Evolutionary conservation across 2,888 invertebrate genomes (phyloP).

Genomic region (Phragmatobia fuliginosa): DNA sequence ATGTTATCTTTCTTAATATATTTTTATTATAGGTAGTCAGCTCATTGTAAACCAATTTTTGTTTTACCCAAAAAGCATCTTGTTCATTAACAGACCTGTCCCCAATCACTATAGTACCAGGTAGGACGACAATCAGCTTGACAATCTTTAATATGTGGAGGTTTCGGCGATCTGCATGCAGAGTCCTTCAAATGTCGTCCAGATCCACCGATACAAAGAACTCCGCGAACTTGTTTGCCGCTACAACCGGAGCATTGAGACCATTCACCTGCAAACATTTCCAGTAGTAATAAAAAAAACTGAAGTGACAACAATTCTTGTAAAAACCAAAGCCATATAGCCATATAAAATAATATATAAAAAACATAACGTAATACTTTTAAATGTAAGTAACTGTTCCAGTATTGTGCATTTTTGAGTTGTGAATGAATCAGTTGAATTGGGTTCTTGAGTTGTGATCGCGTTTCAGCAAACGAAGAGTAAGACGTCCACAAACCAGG

Average conservation of each 20-base stretch:
- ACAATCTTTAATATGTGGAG: conserved; percentile 89
- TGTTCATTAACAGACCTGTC: conserved; percentile 80
- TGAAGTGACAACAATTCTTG: too few species aligned
- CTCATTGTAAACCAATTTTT: neutral
- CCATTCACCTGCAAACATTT: conserved; percentile 73
- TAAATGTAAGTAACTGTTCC: too few species aligned
- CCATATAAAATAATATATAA: too few species aligned
- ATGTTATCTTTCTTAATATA: neutral
- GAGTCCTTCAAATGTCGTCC: conserved; percentile 86
- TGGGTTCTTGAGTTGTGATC: too few species aligned
- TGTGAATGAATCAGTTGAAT: too few species aligned
- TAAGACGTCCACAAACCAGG: too few species aligned
- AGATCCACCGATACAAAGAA: conserved; percentile 88
- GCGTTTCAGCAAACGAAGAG: too few species aligned
- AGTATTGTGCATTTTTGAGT: too few species aligned
- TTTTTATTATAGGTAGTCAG: too few species aligned
- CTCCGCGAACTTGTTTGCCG: conserved; percentile 88
- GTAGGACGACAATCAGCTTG: conserved; percentile 86
- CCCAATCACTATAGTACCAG: conserved; percentile 93
- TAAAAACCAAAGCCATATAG: too few species aligned
- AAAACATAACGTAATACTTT: too few species aligned
- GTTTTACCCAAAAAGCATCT: neutral
- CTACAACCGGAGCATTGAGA: conserved; percentile 84
- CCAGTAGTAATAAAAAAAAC: neutral
- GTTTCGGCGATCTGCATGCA: conserved; percentile 88